Evolutionary conservation across 2,888 invertebrate genomes (phyloP), one percentile per base, ranked within the genome.

Genomic region (Meteorus colon): DNA sequence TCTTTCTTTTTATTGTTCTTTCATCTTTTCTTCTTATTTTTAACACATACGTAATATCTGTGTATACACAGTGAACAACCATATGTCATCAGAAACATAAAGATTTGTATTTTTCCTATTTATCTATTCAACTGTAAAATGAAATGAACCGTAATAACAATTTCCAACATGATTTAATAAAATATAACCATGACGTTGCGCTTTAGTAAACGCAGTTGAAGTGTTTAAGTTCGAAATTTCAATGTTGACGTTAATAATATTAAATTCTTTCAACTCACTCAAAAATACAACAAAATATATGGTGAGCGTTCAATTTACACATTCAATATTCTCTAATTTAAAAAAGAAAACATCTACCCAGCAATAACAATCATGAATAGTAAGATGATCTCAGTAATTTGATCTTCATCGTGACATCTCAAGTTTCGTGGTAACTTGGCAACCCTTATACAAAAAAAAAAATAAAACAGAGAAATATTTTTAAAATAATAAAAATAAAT

Each of bases 311-410:
- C n/a, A 41, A 12, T 8, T 12, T 12, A 12, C 41, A 12, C 41
- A 48, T n/a, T 4, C 2, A 24, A 19, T 19, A 55, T 19, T 19
- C 24, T n/a, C 4, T 8, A 55, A 55, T 19, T 48, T n/a, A 62
- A 60, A 51, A 60, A 69, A 31, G 34, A 69, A 59, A 60, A 68
- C 41, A 69, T 60, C 37, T 75, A 63, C 68, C 37, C 68, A 67
- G 72, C 76, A 73, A 68, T 65, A 67, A 65, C 27, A 31, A 72
- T 77, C 71, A 80, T 19, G 8, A 8, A 55, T 80, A 81, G 86
- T 84, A 83, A 87, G 80, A 81, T 78, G 84, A 85, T 83, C 82
- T 77, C 77, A 75, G 87, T 81, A 86, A 87, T 82, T 77, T 80
- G 84, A 87, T 87, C 84, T 81, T 82, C 80, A 81, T 81, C 79